These are phyloP conservation scores for Platyrinchus mystaceus DNA, from an alignment of 2,797 vertebrate genomes.

Conservation along the genomic window DNA sequence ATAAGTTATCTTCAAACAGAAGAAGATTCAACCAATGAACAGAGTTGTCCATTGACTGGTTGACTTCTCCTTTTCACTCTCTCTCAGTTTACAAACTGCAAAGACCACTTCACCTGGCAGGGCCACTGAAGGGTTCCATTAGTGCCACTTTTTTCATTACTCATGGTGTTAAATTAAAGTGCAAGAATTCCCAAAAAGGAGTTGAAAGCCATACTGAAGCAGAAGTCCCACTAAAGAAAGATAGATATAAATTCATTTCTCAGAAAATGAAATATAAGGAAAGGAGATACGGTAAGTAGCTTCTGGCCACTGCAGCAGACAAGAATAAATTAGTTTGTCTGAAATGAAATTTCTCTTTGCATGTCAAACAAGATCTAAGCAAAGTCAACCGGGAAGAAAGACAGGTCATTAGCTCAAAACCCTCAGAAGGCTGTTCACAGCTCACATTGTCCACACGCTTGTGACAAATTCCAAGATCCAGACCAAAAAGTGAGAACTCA, in stretches of 20 bases:
- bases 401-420: neutral
- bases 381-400: neutral
- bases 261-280: neutral
- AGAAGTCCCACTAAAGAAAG: neutral
- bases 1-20: neutral
- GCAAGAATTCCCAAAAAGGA: neutral
- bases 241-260: neutral
- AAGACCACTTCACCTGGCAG: neutral
- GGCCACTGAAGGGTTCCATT: neutral
- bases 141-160: neutral
- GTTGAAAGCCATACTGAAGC: neutral
- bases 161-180: neutral
- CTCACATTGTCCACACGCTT: neutral
- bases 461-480: neutral
- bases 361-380: neutral
- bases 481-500: neutral
- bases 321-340: neutral
- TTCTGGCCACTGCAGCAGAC: neutral
- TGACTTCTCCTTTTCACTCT: neutral
- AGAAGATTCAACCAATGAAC: neutral
- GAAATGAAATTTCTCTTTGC: neutral
- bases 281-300: neutral
- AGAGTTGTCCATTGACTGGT: neutral
- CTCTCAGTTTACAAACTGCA: neutral
- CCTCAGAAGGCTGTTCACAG: neutral